Evolutionary conservation across 2,888 invertebrate species (phyloP), one percentile per base, ranked within the genome.

Genomic region (Boloria selene): DNA sequence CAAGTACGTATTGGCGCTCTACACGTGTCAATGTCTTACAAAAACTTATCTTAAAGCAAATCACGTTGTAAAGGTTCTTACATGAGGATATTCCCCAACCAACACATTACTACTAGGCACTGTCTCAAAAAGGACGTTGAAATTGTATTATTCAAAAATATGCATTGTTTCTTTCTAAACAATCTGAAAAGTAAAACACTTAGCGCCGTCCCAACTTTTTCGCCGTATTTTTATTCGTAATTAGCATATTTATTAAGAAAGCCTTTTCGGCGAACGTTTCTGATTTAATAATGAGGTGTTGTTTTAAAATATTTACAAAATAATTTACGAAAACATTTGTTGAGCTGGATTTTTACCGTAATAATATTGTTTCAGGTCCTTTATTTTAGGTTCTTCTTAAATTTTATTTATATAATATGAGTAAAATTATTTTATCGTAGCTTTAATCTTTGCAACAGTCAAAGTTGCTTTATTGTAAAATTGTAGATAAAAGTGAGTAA

Each of bases 231-330:
- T 61, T 65, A 65, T 61, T 65, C 61, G 61, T 65, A 68, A 68
- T 68, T 65, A 65, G 65, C 68, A 67, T 67, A 68, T 68, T 68
- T 68, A 68, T 68, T 62, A 65, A 61, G 61, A 61, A 65, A 68
- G 61, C 56, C 55, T 53, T 61, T 65, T 58, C 65, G 58, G 53
- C 67, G 61, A 31, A 47, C 64, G 64, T 53, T 50, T 45, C 31
- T 52, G 52, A 59, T 59, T 59, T 38, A 38, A 64, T 64, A 59
- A 64, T 64, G 59, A 64, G 52, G 52, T 52, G 58, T 51, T 64
- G 26, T 56, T 59, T 59, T 50, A 59, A 59, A 59, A 38, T 49
- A 16, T 49, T 49, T 49, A n/a, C 47, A 16, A 49, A 49, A 49
- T 49, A 38, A 38, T 56, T 56, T 45, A 56, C n/a, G 10, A 26